Percentiles rank a stretch among this genome's conserved stretches.
phyloP scores from a whole-genome alignment of 92 coral and sea anemone genomes.

The Epizoanthus scotinus region DNA sequence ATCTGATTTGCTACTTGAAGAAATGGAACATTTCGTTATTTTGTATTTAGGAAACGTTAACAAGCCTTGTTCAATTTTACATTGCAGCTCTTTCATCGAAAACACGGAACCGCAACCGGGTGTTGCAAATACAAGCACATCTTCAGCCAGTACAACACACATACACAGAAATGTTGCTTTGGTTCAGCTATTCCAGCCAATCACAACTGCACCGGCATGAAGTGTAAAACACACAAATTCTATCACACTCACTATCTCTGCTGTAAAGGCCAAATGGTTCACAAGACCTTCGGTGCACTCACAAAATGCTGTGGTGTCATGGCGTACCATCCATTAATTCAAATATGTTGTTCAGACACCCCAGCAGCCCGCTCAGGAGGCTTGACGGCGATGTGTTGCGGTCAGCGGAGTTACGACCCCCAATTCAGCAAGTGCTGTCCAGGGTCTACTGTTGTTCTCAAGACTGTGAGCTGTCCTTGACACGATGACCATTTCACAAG shows the following conservation, averaged over 20 bases:
- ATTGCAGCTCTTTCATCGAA: not conserved
- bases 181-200: not conserved
- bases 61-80: not conserved
- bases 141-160: constrained; percentile 24
- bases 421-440: constrained; percentile 12
- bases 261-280: constrained; percentile 17
- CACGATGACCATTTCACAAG: too few species aligned
- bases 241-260: constrained; percentile 2
- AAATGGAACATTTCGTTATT: too few species aligned
- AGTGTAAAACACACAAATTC: not conserved
- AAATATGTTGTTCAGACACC: constrained; percentile 28
- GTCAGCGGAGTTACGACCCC: constrained; percentile 36
- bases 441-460: not conserved
- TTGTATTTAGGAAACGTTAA: too few species aligned
- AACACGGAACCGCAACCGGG: constrained; percentile 12
- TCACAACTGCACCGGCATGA: not conserved
- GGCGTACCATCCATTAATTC: constrained; percentile 9
- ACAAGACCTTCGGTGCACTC: not conserved
- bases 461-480: not conserved
- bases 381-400: constrained; percentile 36
- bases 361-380: constrained; percentile 1
- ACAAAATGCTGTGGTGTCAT: constrained; percentile 22
- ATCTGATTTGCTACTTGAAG: too few species aligned
- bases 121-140: constrained; percentile 17
- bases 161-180: constrained; percentile 24